Conservation (phyloP, 2,888 invertebrate genomes). For the Hyposoter dolosus region DNA sequence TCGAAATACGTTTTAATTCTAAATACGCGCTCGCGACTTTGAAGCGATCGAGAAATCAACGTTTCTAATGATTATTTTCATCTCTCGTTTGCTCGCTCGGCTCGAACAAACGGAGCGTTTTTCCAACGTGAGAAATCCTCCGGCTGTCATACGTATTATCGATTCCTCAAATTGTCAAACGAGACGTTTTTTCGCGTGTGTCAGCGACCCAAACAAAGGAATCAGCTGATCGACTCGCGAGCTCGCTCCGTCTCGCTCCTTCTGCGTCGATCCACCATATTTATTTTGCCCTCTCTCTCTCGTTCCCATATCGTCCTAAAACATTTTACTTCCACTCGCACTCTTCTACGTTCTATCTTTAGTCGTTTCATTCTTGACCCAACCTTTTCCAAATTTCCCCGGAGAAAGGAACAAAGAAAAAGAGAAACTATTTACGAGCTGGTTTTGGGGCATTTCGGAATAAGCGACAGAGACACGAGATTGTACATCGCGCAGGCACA, state of each 20-base stretch:
- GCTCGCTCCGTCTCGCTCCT: slow-evolving; percentile 35
- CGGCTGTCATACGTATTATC: slow-evolving; percentile 74
- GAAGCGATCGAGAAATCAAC: slow-evolving; percentile 1
- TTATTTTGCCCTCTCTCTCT: slow-evolving; percentile 18
- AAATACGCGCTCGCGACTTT: slow-evolving; percentile 7
- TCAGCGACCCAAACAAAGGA: slow-evolving; percentile 90
- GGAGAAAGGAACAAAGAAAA: slow-evolving; percentile 47
- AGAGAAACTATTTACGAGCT: slow-evolving; percentile 48
- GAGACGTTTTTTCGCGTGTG: slow-evolving; percentile 81
- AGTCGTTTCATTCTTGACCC: slow-evolving; percentile 22
- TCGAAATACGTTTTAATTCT: slow-evolving; percentile 49
- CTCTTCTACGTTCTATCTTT: slow-evolving; percentile 59
- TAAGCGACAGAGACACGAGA: slow-evolving; percentile 24
- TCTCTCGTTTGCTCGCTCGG: neutral
- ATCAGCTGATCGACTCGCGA: slow-evolving; percentile 89
- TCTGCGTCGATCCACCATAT: slow-evolving; percentile 24
- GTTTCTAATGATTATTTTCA: neutral
- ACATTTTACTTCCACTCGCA: neutral
- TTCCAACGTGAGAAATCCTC: slow-evolving; percentile 47
- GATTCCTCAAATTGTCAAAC: slow-evolving; percentile 79
- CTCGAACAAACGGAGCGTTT: neutral
- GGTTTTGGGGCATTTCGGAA: slow-evolving; percentile 30
- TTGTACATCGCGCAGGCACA: slow-evolving; percentile 66
- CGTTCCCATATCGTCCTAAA: slow-evolving; percentile 1
- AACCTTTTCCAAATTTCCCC: slow-evolving; percentile 19